These are phyloP conservation scores for Erythrolamprus reginae DNA, from an alignment of 2,113 vertebrate genomes.

Conservation along the genomic window DNA sequence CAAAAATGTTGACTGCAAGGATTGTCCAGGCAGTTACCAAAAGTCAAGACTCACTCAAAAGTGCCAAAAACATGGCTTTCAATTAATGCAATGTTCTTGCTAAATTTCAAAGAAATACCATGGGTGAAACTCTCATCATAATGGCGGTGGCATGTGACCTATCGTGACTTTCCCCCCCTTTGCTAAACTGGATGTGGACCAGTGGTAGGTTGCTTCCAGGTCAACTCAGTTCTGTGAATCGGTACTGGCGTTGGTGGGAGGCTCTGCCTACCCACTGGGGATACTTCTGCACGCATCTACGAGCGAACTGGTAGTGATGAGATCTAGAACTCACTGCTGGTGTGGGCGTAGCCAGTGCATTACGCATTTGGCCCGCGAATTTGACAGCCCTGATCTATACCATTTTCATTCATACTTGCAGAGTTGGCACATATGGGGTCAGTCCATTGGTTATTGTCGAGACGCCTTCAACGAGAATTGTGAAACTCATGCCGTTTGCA, in stretches of 20 bases:
- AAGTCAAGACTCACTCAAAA: not conserved
- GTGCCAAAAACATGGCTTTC: not conserved
- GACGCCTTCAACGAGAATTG: not conserved
- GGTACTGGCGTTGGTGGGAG: too few relatives aligned
- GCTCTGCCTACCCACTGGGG: too few relatives aligned
- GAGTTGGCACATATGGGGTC: not conserved
- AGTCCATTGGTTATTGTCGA: not conserved
- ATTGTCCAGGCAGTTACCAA: not conserved
- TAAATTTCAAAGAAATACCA: not conserved
- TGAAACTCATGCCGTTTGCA: not conserved
- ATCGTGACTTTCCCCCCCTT: too few relatives aligned
- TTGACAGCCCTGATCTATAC: not conserved
- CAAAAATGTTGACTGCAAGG: not conserved
- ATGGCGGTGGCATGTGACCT: accelerated
- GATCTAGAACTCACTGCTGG: too few relatives aligned
- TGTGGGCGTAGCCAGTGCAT: too few relatives aligned
- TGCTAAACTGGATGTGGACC: too few relatives aligned
- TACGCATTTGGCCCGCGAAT: too few relatives aligned
- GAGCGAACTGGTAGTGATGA: too few relatives aligned
- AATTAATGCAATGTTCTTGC: not conserved
- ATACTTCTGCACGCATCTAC: too few relatives aligned
- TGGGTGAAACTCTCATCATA: too few relatives aligned
- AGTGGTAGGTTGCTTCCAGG: too few relatives aligned
- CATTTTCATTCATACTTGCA: not conserved
- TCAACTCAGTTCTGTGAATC: too few relatives aligned